Conservation (phyloP, 37 sponge, comb jelly and placozoan genomes). For the Petrosia ficiformis region DNA sequence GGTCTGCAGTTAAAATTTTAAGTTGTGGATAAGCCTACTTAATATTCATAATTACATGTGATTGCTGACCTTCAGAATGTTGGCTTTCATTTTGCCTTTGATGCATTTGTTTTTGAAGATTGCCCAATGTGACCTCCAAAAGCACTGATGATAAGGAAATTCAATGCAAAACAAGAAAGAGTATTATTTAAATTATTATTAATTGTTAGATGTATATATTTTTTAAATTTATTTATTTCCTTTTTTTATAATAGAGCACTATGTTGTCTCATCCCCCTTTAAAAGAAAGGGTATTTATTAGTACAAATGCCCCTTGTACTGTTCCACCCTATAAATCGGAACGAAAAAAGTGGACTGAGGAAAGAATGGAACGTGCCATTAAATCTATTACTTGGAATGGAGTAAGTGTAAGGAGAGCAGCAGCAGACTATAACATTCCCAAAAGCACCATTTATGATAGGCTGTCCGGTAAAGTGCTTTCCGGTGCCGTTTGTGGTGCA, state of each 20-base stretch:
- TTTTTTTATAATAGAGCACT: neutral
- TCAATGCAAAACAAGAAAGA: no score
- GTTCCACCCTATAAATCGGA: neutral
- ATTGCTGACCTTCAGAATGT: no score
- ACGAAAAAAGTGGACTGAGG: neutral
- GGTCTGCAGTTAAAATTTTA: no score
- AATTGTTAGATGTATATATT: neutral
- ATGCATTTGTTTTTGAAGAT: no score
- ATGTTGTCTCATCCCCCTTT: neutral
- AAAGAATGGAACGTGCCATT: neutral
- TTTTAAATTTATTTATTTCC: neutral
- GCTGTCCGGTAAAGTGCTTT: conserved; percentile 5
- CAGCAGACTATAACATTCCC: conserved; percentile 1
- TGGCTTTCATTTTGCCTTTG: no score
- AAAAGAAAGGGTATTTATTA: no score
- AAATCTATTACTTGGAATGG: neutral
- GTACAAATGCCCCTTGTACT: neutral
- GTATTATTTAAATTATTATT: no score
- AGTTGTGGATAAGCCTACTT: no score
- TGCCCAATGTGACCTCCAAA: no score
- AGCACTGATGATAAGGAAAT: no score
- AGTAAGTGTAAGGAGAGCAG: conserved; percentile 4
- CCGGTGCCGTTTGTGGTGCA: conserved; percentile 7
- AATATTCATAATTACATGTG: no score
- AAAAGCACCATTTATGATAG: conserved; percentile 15